Evolutionary conservation across 2,888 invertebrate genomes (phyloP), one percentile per base, ranked within the genome.

Genomic region (Caenorhabditis sp.): DNA sequence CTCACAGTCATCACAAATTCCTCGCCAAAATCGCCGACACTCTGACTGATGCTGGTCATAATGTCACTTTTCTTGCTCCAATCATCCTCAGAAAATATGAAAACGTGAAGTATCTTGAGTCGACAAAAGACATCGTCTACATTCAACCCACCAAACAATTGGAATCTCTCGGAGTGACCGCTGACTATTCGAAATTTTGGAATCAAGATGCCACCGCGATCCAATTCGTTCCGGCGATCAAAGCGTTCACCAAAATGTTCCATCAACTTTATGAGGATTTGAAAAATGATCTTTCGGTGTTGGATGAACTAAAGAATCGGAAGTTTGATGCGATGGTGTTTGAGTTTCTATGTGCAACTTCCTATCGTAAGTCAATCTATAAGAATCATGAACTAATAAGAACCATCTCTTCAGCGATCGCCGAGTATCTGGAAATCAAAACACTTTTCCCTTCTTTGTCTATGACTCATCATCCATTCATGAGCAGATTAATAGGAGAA

Each of bases 1-100:
- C 68, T n/a, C 74, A 74, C 68, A 80, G 80, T 47, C 80, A 80
- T 74, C 61, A 74, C 47, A 74, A 68, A n/a, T 80, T 74, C 41
- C 41, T 66, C 10, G 68, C 70, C 1, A 70, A 80, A 35, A 68
- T 80, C 26, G 68, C 80, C 1, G 80, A 80, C 16, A 68, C 74
- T n/a, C 35, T 80, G 12, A 31, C 80, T 2, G 61, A 64, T 16
- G 68, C 74, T 1, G 80, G 80, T 0, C 80, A 80, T 28, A 74
- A 80, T 74, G 74, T 80, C 7, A 76, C 76, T 38, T 76, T 76
- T 59, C 58, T 76, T 8, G 76, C 76, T 26, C 76, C 76, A 28
- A 76, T 76, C 10, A 69, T 76, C 22, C 38, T 58, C 8, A 24
- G 76, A 41, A 68, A 76, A 47, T 76, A 68, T 19, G 76, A 76